These are phyloP conservation scores for Vulpes vulpes DNA, from an alignment of 2,113 vertebrate species.

Conservation along the genomic window DNA sequence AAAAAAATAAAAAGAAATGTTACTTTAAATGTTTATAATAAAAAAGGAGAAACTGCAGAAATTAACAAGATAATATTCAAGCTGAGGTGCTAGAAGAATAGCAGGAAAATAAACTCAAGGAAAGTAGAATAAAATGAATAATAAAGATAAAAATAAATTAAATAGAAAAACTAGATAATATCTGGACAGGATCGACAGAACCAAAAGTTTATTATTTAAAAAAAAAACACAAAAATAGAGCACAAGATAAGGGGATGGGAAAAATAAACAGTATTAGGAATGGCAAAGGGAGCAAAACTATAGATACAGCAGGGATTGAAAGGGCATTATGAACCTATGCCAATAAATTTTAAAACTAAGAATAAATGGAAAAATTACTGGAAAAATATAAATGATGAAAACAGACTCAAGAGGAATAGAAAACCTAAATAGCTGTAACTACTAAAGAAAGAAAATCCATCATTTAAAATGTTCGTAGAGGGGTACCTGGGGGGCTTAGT, in stretches of 20 bases:
- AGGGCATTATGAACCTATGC: neutral
- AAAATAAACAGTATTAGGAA: neutral
- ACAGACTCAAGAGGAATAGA: slow-evolving; percentile 1
- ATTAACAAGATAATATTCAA: slow-evolving; percentile 29
- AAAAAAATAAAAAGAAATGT: neutral
- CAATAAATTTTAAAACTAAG: neutral
- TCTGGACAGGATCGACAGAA: neutral
- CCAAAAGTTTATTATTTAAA: neutral
- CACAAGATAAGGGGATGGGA: neutral
- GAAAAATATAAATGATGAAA: slow-evolving; percentile 57
- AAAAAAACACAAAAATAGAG: neutral
- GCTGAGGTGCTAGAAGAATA: neutral
- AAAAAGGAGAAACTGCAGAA: slow-evolving; percentile 37
- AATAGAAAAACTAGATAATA: neutral
- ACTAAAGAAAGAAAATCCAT: neutral
- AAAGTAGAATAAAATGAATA: slow-evolving; percentile 28
- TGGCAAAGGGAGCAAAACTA: neutral
- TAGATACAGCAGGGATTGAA: neutral
- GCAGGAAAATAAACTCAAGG: neutral
- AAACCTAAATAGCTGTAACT: neutral
- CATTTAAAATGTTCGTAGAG: neutral
- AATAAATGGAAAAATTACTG: slow-evolving; percentile 30
- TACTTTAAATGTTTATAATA: slow-evolving; percentile 53
- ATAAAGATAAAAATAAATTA: slow-evolving; percentile 27
- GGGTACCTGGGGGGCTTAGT: no score